Evolutionary conservation across 2,888 invertebrate species (phyloP), one percentile per base, ranked within the genome.

Genomic region (Chalcis sispes): DNA sequence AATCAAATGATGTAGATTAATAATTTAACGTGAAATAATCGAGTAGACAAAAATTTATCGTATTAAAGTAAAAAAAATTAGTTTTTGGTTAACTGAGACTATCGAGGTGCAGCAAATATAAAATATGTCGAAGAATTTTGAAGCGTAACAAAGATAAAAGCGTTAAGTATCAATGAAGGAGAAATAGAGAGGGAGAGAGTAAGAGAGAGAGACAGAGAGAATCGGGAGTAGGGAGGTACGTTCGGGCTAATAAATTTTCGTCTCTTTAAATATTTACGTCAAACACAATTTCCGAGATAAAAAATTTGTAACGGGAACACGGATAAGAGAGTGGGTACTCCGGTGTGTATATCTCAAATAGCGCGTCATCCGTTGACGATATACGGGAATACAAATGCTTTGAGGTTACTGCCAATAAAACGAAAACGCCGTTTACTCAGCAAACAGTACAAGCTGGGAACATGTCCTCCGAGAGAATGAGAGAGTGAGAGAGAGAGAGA

Each of bases 371-470:
- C 36, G 62, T 69, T 32, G 58, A 27, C 74, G 56, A 54, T 69
- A 56, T 36, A 74, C 29, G 66, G 18, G 56, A 62, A 46, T 64
- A 61, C 48, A 75, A 75, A 66, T 66, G 50, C 66, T 71, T 59
- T 71, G 71, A 66, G 54, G 61, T 66, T 75, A 72, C 66, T 52
- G 54, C 66, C 66, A 75, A 75, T 75, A 75, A 75, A 75, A 71
- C 29, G 59, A 66, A 71, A 75, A 61, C 32, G 25, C 50, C 69
- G 64, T 65, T 75, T 75, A 54, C 66, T 71, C 61, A 8, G 58
- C 29, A 71, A 75, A 75, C 54, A 70, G 54, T 27, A 66, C 25
- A 61, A 72, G 61, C 52, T 61, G 50, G 58, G 27, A 72, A 61
- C 52, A 67, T 72, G 58, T 72, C 50, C 65, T 66, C 58, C 46